Evolutionary conservation across 2,797 vertebrate species (phyloP), one percentile per base, ranked within the genome.

Genomic region (Mus minutoides): DNA sequence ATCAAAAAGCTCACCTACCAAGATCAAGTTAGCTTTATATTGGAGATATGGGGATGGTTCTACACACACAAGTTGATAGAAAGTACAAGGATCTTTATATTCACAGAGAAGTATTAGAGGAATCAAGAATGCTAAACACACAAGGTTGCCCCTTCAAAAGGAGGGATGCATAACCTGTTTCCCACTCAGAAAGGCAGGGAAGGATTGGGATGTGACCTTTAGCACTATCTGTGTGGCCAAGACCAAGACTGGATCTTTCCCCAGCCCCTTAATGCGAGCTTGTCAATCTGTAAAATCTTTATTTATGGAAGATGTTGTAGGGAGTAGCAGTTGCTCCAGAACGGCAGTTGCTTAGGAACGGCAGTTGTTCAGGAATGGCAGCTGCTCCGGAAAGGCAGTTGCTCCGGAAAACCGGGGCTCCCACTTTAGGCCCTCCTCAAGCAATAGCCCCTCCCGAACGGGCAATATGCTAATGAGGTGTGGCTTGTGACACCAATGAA

Each of bases 11-110:
- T 85, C 40, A 62, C 13, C 29, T 6, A 49, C 43, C 29, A n/a
- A 85, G 19, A 67, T 67, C 60, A 64, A 21, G 40, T 67, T 85
- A n/a, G 11, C 6, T 49, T 67, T 85, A 49, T 46, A 46, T 6
- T 84, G 29, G 29, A 67, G 43, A 67, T 49, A 67, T 29, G 49
- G 17, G 29, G 29, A 14, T 64, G 19, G 31, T 24, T 85, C 60
- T 34, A 49, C 19, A 85, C 0, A 34, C 14, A 64, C 2, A 46
- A 34, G 5, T 67, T 40, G 12, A 62, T 3, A 31, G 17, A 29
- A 58, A 19, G 2, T 46, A 4, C 1, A 0, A 29, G 43, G 11
- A 19, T 34, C 16, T 19, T 29, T 67, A 12, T 22, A 12, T 10
- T n/a, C 43, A 67, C 82, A 67, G 43, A n/a, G 46, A 24, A 49